Base-by-base conservation (phyloP, 92 coral and sea anemone species). In the Parazoanthus atlanticus region DNA sequence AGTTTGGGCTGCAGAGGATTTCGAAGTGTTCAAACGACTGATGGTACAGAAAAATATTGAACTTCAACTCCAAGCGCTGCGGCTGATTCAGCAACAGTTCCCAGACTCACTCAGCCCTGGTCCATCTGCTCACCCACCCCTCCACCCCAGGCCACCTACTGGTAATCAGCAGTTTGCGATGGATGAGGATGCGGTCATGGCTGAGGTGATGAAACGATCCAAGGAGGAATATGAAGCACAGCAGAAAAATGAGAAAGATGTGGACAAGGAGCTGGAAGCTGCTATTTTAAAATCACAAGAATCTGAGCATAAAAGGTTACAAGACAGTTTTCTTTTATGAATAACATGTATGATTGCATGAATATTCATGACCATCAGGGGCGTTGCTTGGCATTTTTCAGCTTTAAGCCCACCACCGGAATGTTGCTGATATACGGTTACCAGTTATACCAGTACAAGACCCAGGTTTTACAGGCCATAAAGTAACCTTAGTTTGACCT, bases 1-100 rank as follows among this genome's bases (percentile, higher is more conserved):
- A 90, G 91, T 97, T 32, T 95, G 97, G 97, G 98, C 99, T 41
- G 98, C 97, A 6, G 99, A 97, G 76, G 98, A 97, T 77, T 94
- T 88, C 93, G 96, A 97, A 78, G 94, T 97, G 71, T 97, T 97
- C 86, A 97, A 93, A 73, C 91, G 91, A 23, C 58, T 97, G 40
- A 97, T 97, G 99, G 93, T 93, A 38, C 93, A 94, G 76, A 95
- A 97, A 88, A 97, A 97, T 75, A 75, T 97, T 47, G 97, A 97
- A 76, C 89, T 97, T 11, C 96, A 97, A 92, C 94, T 95, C 5
- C 99, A 97, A 88, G 99, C 98, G 4, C 82, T 97, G 85, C 95
- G 90, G 58, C 90, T 97, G 76, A 92, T 97, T 19, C 97, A 97
- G 54, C 97, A 93, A 46, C 86, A 90, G 23, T 93, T 49, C 47